These are phyloP conservation scores for Noctua janthina DNA, from an alignment of 2,888 invertebrate genomes.

Conservation along the genomic window DNA sequence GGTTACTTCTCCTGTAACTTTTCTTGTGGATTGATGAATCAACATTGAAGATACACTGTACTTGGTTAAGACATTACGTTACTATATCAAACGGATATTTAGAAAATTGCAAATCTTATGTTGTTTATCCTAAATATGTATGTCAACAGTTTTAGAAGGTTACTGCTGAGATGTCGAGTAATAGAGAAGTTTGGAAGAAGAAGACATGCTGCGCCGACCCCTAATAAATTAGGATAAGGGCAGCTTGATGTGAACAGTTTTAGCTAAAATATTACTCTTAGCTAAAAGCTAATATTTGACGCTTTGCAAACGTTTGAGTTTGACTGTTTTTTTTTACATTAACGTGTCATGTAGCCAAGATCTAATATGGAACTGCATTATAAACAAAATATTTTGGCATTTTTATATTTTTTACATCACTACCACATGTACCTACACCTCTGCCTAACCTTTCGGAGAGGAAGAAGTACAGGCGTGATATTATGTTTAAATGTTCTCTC, in stretches of 20 bases:
- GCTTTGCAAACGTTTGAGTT: background rate
- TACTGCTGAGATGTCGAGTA: too few species aligned
- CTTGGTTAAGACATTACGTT: background rate
- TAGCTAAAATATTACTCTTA: background rate
- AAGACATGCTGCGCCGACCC: too few species aligned
- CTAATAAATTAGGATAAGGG: too few species aligned
- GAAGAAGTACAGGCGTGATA: background rate
- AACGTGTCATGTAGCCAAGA: background rate
- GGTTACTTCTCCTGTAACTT: background rate
- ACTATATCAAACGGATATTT: background rate
- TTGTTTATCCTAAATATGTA: background rate
- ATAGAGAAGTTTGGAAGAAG: too few species aligned
- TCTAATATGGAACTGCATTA: too few species aligned
- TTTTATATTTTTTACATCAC: background rate
- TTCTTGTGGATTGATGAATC: background rate
- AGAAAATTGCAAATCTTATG: background rate
- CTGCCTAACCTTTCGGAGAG: background rate
- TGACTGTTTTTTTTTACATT: background rate
- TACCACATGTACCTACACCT: too few species aligned
- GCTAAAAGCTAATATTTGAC: too few species aligned
- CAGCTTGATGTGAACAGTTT: background rate
- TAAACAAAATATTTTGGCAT: background rate
- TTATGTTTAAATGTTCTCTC: background rate
- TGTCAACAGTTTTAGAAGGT: background rate
- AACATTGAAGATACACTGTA: too few species aligned